Conservation (phyloP, 2,113 vertebrate species). For the Phalacrocorax carbo region DNA sequence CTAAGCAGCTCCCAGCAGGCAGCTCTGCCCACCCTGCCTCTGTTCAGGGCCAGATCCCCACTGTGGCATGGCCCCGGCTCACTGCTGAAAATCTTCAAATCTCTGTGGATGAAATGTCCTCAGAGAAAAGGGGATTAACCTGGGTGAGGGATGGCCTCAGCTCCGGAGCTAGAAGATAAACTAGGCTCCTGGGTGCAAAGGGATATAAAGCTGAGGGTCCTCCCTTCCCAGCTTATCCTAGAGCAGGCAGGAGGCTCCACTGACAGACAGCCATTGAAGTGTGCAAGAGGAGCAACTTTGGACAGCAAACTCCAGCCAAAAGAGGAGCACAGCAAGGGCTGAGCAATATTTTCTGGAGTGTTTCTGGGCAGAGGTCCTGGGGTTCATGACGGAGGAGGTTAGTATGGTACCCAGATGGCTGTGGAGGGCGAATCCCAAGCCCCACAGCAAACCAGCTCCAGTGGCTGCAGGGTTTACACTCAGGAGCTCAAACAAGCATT, state of each 20-base stretch:
- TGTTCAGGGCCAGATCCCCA: neutral
- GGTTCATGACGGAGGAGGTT: neutral
- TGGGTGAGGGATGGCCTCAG: neutral
- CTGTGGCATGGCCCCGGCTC: rapidly evolving
- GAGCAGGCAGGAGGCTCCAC: neutral
- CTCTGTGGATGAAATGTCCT: neutral
- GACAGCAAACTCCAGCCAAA: neutral
- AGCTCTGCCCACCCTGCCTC: neutral
- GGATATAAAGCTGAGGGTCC: neutral
- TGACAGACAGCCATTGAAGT: rapidly evolving
- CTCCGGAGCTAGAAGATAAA: neutral
- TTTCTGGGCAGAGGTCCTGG: neutral
- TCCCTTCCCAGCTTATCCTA: neutral
- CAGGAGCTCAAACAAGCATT: neutral
- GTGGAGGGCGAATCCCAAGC: neutral
- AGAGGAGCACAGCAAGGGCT: neutral
- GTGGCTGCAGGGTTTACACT: neutral
- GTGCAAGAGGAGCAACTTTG: neutral
- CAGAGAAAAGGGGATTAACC: neutral
- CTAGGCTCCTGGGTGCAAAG: neutral
- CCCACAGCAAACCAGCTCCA: neutral
- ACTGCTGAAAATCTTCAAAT: neutral
- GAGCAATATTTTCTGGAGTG: neutral
- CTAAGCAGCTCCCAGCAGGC: neutral
- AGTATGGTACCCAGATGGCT: neutral